These are phyloP conservation scores for Clistopyga incitator DNA, from an alignment of 2,888 invertebrate genomes.

Conservation along the genomic window DNA sequence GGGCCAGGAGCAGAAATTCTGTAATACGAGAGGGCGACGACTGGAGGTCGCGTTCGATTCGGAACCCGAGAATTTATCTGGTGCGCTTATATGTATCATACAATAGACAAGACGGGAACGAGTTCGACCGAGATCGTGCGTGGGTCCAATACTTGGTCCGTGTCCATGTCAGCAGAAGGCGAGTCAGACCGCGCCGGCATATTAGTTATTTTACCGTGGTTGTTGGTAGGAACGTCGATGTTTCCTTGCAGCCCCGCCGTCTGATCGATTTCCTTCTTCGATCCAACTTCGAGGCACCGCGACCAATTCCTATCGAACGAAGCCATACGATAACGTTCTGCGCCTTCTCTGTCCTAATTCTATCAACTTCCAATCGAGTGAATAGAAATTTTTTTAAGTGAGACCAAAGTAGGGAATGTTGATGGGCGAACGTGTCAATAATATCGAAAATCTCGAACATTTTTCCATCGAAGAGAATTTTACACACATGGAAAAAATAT, in stretches of 20 bases:
- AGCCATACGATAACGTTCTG: neutral
- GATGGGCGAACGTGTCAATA: neutral
- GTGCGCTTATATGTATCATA: neutral
- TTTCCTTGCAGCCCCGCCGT: conserved; percentile 19
- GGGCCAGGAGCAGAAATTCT: neutral
- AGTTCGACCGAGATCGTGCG: conserved; percentile 1
- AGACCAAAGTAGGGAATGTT: neutral
- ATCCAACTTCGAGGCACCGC: conserved; percentile 39
- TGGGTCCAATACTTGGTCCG: neutral
- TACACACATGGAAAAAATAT: neutral
- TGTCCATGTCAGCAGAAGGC: neutral
- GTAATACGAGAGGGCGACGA: neutral
- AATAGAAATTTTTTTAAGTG: neutral
- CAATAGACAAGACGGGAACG: conserved; percentile 4
- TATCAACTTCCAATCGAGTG: neutral
- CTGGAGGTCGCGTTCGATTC: conserved; percentile 8
- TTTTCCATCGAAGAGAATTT: neutral
- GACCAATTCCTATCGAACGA: conserved; percentile 14
- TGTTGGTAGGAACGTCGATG: neutral
- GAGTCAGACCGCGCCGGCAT: neutral
- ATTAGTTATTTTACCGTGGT: conserved; percentile 19
- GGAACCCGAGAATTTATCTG: conserved; percentile 6
- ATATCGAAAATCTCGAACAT: neutral
- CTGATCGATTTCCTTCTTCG: conserved; percentile 48
- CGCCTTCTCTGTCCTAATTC: conserved; percentile 4